Percentiles rank a stretch among this genome's conserved stretches.
phyloP scores from a whole-genome alignment of 2,888 invertebrate genomes.

The Drosophila nigritarsus region DNA sequence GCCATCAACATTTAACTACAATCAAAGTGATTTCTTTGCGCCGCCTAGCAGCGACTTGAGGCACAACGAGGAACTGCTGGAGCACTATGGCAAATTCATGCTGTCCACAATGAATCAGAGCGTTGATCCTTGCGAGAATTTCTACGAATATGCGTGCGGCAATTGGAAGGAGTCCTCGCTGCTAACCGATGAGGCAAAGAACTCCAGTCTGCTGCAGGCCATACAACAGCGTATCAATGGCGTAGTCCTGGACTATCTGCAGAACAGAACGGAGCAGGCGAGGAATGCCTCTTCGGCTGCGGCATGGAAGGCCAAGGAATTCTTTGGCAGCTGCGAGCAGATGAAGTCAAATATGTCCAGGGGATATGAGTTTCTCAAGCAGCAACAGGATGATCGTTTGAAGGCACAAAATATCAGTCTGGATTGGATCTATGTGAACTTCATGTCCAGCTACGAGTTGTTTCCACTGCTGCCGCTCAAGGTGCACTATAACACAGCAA shows the following conservation, averaged over 20 bases:
- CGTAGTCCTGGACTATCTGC: slow-evolving; percentile 62
- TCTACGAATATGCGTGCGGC: slow-evolving; percentile 82
- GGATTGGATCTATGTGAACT: slow-evolving; percentile 81
- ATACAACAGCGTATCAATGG: slow-evolving; percentile 76
- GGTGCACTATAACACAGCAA: slow-evolving; percentile 68
- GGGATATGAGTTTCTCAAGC: slow-evolving; percentile 59
- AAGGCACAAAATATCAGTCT: slow-evolving; percentile 39
- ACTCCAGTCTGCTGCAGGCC: slow-evolving; percentile 71
- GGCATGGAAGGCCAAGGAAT: slow-evolving; percentile 75
- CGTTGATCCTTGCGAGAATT: slow-evolving; percentile 82
- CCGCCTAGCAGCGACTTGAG: slow-evolving; percentile 51
- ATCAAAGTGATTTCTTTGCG: slow-evolving; percentile 59
- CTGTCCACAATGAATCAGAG: slow-evolving; percentile 76
- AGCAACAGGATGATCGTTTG: slow-evolving; percentile 53
- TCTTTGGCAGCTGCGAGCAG: slow-evolving; percentile 72
- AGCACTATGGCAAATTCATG: slow-evolving; percentile 75
- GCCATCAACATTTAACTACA: not conserved
- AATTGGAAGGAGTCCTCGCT: slow-evolving; percentile 73
- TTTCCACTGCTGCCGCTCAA: slow-evolving; percentile 75
- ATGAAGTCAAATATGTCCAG: slow-evolving; percentile 64
- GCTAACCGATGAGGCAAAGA: slow-evolving; percentile 62
- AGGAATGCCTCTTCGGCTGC: slow-evolving; percentile 48
- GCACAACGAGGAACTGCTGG: slow-evolving; percentile 76
- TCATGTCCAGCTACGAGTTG: slow-evolving; percentile 73
- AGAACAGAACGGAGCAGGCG: slow-evolving; percentile 62